Evolutionary conservation across 35 echinoderm and acorn worm genomes (phyloP).

Genomic region (Ptychodera flava): DNA sequence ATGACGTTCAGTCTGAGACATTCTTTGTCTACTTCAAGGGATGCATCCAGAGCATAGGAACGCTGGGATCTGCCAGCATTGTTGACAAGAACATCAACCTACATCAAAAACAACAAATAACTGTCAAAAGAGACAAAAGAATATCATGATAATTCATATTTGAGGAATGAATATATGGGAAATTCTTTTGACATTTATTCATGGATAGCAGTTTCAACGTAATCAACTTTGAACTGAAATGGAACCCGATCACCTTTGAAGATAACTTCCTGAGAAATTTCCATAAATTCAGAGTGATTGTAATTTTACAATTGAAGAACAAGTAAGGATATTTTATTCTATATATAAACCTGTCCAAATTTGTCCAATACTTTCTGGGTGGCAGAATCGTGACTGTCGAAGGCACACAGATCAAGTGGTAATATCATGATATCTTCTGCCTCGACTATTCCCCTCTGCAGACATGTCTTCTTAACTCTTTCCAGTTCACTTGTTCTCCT

Average conservation of each 20-base stretch:
- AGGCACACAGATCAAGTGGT: conserved; percentile 51
- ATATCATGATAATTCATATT: no score
- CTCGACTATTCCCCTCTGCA: conserved; percentile 5
- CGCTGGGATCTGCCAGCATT: conserved; percentile 75
- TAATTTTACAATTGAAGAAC: no score
- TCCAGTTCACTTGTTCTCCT: conserved; percentile 57
- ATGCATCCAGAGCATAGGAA: conserved; percentile 34
- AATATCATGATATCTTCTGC: conserved; percentile 55
- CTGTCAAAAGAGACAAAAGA: no score
- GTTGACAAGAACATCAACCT: conserved; percentile 88
- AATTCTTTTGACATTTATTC: no score
- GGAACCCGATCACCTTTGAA: no score
- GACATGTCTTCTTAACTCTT: conserved; percentile 52
- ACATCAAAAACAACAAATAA: not conserved
- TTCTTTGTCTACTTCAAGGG: conserved; percentile 50
- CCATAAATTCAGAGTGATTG: no score
- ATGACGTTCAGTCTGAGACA: conserved; percentile 63
- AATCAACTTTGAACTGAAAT: no score
- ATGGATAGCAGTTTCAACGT: no score
- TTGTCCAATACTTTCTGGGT: conserved; percentile 32
- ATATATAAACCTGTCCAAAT: conserved; percentile 74
- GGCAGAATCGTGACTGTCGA: conserved; percentile 50
- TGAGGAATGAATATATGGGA: no score
- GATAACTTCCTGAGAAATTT: no score
- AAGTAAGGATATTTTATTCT: no score